Base-by-base conservation (phyloP, 2,113 vertebrate species). In the Pelvicachromis taeniatus region DNA sequence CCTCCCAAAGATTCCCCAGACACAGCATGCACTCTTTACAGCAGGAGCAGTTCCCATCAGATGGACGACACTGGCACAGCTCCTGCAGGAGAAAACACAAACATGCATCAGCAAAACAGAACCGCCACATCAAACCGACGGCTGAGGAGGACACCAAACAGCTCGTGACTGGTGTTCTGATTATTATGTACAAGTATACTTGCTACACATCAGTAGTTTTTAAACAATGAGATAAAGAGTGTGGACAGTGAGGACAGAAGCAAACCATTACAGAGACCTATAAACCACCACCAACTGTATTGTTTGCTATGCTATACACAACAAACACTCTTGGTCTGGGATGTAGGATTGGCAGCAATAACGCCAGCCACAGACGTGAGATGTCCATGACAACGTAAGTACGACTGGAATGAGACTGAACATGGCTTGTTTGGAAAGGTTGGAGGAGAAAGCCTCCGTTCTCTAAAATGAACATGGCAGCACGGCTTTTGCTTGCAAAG, bases 1-100 rank as follows among this genome's bases (percentile, higher is more conserved):
- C 98, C 40, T 99, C 98, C 99, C 99, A 99, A 5, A 99, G 97
- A 1, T 97, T 97, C 70, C 98, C 98, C 61, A 99, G 96, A 86
- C 99, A 99, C 89, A 99, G 95, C 98, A 99, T 99, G 89, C 99
- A 99, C 89, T 99, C 98, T 87, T 99, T 99, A 85, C 99, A 99
- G 92, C 99, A 99, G 9, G 99, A 99, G 52, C 99, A 99, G 95
- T 99, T 99, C 40, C 98, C 99, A 85, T 99, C 98, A 1, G 97
- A 96, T 0, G 98, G 99, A 50, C 97, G 97, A 89, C 99, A 99
- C 93, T 99, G 98, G 94, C 99, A 99, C 88, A 99, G 96, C 93
- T 99, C 99, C 99, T 99, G 90, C 9, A 95, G 87, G 33, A 26
- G 83, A 77, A 78, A 42, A 78, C 17, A 14, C 23, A 65, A 33